Percentiles rank a stretch among this genome's conserved stretches.
Evolutionary conservation across 2,888 invertebrate genomes (phyloP).

Genomic region (Brachycybe producta): DNA sequence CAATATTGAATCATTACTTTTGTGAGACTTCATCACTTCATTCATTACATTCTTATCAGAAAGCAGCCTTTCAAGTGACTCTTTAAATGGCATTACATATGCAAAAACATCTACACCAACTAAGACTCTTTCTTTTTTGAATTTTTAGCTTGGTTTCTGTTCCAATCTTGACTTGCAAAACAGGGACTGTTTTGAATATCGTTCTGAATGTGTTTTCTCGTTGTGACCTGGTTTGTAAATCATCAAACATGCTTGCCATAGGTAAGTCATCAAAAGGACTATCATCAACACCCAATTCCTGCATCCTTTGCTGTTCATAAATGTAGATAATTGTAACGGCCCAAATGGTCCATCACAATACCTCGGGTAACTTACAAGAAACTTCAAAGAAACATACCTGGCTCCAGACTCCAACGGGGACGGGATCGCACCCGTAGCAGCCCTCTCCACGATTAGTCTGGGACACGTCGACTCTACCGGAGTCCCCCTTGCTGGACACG

Average conservation of each 20-base stretch:
- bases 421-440: too few species aligned
- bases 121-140: background rate
- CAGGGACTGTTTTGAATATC: background rate
- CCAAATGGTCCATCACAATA: too few species aligned
- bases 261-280: background rate
- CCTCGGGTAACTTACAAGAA: too few species aligned
- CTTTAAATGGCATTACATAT: constrained; percentile 3
- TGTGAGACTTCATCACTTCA: background rate
- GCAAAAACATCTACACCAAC: background rate
- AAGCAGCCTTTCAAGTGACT: background rate
- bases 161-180: background rate
- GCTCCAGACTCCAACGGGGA: too few species aligned
- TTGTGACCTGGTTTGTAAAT: background rate
- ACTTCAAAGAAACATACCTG: too few species aligned
- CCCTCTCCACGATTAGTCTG: too few species aligned
- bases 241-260: background rate
- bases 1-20: background rate
- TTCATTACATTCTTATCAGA: background rate
- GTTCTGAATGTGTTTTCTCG: background rate
- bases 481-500: too few species aligned
- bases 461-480: too few species aligned
- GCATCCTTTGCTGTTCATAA: too few species aligned
- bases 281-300: background rate
- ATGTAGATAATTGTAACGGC: too few species aligned
- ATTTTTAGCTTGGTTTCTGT: background rate